Evolutionary conservation across 2,888 invertebrate species (phyloP).

Genomic region (Minunthozetes semirufus): DNA sequence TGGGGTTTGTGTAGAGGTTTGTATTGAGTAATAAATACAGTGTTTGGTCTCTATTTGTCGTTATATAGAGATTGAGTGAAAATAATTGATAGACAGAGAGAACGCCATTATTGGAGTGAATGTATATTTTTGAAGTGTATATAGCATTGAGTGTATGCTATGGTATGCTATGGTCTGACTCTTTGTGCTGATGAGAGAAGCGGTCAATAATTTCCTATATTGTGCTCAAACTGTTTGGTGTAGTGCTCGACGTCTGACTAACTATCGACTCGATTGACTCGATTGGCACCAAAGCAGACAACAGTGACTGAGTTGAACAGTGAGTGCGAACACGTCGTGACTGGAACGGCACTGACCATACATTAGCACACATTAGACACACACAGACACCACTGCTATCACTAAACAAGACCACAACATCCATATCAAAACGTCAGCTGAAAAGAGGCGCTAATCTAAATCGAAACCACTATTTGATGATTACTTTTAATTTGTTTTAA

Average conservation of each 20-base stretch:
- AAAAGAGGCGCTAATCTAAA: slow-evolving; percentile 9
- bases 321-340: too few relatives aligned
- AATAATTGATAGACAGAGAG: not conserved
- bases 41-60: not conserved
- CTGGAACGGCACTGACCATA: too few relatives aligned
- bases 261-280: too few relatives aligned
- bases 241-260: too few relatives aligned
- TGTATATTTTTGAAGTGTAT: not conserved
- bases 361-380: too few relatives aligned
- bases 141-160: not conserved
- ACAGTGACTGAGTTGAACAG: too few relatives aligned
- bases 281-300: too few relatives aligned
- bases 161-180: not conserved
- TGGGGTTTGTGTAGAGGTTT: too few relatives aligned
- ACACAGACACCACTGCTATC: not conserved
- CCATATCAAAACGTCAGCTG: slow-evolving; percentile 13
- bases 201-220: slow-evolving; percentile 29
- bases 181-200: slow-evolving; percentile 28
- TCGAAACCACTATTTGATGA: not conserved
- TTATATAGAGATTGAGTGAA: not conserved
- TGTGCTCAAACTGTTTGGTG: not conserved
- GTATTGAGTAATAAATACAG: not conserved
- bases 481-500: not conserved
- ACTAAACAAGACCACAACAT: not conserved
- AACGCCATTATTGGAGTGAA: slow-evolving; percentile 8